Percentiles rank a stretch among this genome's conserved stretches.
Evolutionary conservation across 2,797 vertebrate genomes (phyloP).

Genomic region (Aldrovandia affinis): DNA sequence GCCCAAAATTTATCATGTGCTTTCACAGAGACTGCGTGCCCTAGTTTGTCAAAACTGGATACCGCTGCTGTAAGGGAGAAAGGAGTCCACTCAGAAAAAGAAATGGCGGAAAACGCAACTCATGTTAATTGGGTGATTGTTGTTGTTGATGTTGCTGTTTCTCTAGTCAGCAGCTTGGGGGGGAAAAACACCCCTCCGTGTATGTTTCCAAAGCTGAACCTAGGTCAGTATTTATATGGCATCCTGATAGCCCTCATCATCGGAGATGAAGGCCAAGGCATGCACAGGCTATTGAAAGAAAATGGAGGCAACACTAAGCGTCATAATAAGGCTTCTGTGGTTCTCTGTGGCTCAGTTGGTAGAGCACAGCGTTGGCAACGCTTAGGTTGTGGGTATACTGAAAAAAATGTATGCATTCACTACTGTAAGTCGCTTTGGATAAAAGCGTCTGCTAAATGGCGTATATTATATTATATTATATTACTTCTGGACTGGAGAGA

Average conservation of each 20-base stretch:
- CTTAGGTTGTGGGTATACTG: no score
- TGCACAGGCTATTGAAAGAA: background rate
- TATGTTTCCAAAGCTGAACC: background rate
- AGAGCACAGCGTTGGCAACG: no score
- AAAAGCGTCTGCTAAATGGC: no score
- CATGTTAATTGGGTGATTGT: background rate
- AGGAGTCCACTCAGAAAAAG: background rate
- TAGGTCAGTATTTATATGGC: background rate
- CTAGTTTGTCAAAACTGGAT: background rate
- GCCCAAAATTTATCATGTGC: background rate
- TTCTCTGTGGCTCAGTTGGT: no score
- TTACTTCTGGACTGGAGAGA: background rate
- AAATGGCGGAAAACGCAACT: background rate
- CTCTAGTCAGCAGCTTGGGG: background rate
- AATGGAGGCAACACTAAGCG: background rate
- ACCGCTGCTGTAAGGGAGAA: background rate
- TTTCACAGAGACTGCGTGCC: background rate
- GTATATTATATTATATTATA: no score
- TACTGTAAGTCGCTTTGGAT: no score
- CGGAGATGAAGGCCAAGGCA: background rate
- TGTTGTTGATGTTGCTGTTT: no score
- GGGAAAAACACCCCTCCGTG: background rate
- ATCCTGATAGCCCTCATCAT: background rate
- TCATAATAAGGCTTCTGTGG: no score
- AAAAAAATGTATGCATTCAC: no score